Conservation (phyloP, 2,113 vertebrate species). For the Menura novaehollandiae region DNA sequence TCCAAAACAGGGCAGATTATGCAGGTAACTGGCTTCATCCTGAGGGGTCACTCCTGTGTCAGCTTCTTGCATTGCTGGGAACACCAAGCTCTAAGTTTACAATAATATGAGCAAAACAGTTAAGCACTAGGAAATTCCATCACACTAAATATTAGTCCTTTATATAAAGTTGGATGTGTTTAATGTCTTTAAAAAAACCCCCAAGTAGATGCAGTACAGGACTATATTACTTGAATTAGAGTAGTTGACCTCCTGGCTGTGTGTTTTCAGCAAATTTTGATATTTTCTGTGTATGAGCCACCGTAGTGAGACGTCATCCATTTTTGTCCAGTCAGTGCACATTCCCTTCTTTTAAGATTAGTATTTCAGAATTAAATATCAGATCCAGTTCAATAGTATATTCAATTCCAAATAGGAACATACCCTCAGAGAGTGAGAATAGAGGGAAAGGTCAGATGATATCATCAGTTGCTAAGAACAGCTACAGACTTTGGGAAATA, state of each 20-base stretch:
- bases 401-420: background rate
- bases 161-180: background rate
- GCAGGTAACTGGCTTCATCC: background rate
- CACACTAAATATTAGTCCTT: background rate
- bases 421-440: background rate
- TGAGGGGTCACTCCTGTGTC: background rate
- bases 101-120: background rate
- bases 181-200: background rate
- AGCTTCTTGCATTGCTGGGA: background rate
- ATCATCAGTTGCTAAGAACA: background rate
- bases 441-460: conserved; percentile 22
- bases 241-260: background rate
- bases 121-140: background rate
- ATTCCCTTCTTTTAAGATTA: background rate
- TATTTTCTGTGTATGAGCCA: background rate
- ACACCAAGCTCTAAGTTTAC: background rate
- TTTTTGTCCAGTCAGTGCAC: background rate
- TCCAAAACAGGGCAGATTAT: background rate
- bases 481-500: background rate
- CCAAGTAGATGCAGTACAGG: background rate
- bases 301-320: background rate
- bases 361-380: background rate
- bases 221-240: background rate
- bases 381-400: background rate
- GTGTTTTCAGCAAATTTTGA: background rate